These are phyloP conservation scores for Drosophila borealis DNA, from an alignment of 2,888 invertebrate species.

Conservation along the genomic window DNA sequence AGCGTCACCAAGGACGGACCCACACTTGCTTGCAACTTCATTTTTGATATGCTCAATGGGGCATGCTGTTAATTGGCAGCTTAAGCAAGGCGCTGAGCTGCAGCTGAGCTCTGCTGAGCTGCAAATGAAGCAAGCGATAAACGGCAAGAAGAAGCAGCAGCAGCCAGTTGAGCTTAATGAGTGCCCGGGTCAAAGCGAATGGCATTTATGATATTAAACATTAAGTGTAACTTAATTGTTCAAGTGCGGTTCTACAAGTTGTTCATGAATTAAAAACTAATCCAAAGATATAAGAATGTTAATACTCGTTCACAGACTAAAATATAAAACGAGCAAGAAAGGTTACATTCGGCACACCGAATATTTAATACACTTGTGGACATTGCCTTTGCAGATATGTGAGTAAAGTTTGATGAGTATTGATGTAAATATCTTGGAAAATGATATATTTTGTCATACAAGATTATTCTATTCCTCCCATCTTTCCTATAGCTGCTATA, in stretches of 20 bases:
- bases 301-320: too few relatives aligned
- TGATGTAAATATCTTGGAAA: too few relatives aligned
- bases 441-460: too few relatives aligned
- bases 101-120: slow-evolving; percentile 23
- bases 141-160: slow-evolving; percentile 3
- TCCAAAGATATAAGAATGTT: too few relatives aligned
- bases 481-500: too few relatives aligned
- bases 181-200: slow-evolving; percentile 22
- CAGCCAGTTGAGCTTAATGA: slow-evolving; percentile 45
- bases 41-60: slow-evolving; percentile 63
- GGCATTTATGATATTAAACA: slow-evolving; percentile 45
- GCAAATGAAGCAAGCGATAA: slow-evolving; percentile 41
- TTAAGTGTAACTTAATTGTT: slow-evolving; percentile 24
- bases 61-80: slow-evolving; percentile 55
- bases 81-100: slow-evolving; percentile 30
- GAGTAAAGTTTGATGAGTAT: too few relatives aligned
- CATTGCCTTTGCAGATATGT: too few relatives aligned
- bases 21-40: slow-evolving; percentile 26
- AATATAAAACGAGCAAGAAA: too few relatives aligned
- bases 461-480: too few relatives aligned
- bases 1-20: background rate
- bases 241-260: slow-evolving; percentile 1
- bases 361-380: too few relatives aligned
- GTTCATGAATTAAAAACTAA: background rate
- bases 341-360: too few relatives aligned